Evolutionary conservation across 2,888 invertebrate genomes (phyloP).

Genomic region (Dione vanillae): DNA sequence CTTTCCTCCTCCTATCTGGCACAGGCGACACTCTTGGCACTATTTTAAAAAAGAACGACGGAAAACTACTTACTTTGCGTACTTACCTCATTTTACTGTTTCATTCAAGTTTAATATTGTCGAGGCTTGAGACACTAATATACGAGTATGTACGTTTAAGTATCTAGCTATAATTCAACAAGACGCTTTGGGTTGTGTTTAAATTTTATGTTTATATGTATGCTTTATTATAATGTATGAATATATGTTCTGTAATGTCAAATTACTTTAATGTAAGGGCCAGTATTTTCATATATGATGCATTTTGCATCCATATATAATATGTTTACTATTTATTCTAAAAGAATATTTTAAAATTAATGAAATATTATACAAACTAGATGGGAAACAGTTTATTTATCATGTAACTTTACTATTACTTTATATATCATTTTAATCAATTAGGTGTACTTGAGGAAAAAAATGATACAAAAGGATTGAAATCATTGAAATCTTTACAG

Average conservation of each 20-base stretch:
- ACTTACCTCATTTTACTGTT: constrained; percentile 29
- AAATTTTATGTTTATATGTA: neutral
- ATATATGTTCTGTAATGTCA: neutral
- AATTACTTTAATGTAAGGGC: neutral
- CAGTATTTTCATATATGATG: neutral
- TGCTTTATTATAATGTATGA: neutral
- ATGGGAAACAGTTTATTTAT: neutral
- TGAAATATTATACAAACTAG: neutral
- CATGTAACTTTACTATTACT: neutral
- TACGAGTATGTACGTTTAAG: neutral
- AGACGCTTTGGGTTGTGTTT: neutral
- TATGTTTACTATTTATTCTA: neutral
- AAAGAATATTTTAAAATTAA: neutral
- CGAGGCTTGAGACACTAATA: neutral
- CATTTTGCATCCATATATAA: neutral
- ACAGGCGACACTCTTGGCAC: constrained; percentile 30
- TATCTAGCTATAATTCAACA: neutral
- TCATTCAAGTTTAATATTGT: constrained; percentile 22
- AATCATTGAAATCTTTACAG: neutral
- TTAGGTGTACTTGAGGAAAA: neutral
- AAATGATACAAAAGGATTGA: neutral
- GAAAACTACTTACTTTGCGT: constrained; percentile 23
- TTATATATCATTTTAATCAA: neutral
- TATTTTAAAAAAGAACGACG: constrained; percentile 28
- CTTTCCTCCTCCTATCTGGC: constrained; percentile 25